These are phyloP conservation scores for Microtus montanus DNA, from an alignment of 2,113 vertebrate genomes.

Conservation along the genomic window DNA sequence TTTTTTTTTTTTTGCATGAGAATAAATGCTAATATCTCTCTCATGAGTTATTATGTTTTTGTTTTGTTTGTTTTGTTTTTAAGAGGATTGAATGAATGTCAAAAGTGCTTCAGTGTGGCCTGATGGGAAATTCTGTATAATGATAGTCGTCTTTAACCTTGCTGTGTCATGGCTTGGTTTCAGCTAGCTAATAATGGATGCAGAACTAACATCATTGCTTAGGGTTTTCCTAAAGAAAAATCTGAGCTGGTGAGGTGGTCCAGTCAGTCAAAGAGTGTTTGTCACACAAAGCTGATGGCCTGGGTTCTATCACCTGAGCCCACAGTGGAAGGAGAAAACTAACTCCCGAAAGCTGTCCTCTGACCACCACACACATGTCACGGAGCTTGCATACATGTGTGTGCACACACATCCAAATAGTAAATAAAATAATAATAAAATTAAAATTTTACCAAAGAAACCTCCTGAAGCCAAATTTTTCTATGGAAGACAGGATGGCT, in stretches of 20 bases:
- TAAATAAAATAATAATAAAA: neutral
- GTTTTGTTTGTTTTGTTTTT: neutral
- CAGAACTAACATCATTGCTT: neutral
- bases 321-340: neutral
- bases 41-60: neutral
- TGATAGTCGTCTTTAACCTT: neutral
- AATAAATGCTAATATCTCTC: neutral
- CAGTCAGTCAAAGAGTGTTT: neutral
- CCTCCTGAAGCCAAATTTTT: neutral
- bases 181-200: neutral
- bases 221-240: slow-evolving; percentile 15
- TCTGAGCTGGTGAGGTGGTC: neutral
- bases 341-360: neutral
- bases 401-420: neutral
- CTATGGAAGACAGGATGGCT: neutral
- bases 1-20: slow-evolving; percentile 10
- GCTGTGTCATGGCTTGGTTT: neutral
- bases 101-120: neutral
- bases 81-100: neutral
- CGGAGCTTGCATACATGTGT: too few relatives aligned
- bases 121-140: neutral
- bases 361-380: neutral
- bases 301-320: neutral
- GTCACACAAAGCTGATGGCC: neutral
- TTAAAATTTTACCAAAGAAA: slow-evolving; percentile 8